phyloP scores from a whole-genome alignment of 2,888 invertebrate genomes.

The Drosophila austrosaltans region DNA sequence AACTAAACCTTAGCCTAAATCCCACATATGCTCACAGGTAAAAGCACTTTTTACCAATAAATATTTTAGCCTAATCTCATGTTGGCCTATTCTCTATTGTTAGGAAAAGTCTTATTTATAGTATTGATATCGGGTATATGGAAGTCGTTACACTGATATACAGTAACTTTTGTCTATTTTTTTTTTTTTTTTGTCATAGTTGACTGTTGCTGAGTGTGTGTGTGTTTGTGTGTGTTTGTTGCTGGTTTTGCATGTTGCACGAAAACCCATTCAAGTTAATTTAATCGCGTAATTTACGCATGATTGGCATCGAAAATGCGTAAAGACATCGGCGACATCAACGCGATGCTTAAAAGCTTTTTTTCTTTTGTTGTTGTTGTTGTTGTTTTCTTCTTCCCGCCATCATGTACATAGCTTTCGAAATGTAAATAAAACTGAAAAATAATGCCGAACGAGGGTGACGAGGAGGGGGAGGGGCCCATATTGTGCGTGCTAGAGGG shows the following conservation, averaged over 20 bases:
- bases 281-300: conserved; percentile 79
- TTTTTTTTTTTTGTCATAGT: conserved; percentile 22
- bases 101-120: conserved; percentile 10
- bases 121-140: background rate
- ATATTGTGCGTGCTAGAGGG: background rate
- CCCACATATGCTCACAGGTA: too few relatives aligned
- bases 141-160: background rate
- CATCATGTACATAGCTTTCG: conserved; percentile 50
- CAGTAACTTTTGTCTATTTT: conserved; percentile 18
- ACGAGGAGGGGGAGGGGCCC: background rate
- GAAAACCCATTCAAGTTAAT: conserved; percentile 64
- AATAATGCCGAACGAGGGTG: conserved; percentile 43
- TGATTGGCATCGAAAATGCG: conserved; percentile 72
- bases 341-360: conserved; percentile 41
- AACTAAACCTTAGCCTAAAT: too few relatives aligned
- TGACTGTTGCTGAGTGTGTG: background rate
- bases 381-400: conserved; percentile 2
- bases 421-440: conserved; percentile 71
- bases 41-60: too few relatives aligned
- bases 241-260: conserved; percentile 58
- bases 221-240: background rate
- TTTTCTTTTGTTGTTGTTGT: background rate
- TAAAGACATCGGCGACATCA: conserved; percentile 45
- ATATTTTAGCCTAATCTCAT: too few relatives aligned
- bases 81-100: background rate